A percentile compares a stretch with the other conserved stretches of the same genome.
Conservation (phyloP, 2,113 vertebrate genomes). For the Hippopotamus amphibius region DNA sequence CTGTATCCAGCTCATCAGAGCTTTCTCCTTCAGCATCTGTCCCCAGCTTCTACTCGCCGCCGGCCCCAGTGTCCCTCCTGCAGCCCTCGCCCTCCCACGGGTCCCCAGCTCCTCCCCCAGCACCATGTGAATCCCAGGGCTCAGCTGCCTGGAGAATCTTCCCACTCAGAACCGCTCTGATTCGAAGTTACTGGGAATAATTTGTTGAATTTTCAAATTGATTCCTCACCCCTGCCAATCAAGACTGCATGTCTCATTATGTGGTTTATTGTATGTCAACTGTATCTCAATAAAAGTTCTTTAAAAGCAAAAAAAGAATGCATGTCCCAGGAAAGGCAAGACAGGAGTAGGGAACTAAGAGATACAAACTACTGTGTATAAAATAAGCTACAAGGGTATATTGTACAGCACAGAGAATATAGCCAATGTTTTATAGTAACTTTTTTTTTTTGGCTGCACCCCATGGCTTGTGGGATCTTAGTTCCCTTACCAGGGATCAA, state of each 20-base stretch:
- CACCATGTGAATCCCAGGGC: background rate
- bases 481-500: no score
- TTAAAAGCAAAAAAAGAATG: background rate
- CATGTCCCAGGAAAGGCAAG: background rate
- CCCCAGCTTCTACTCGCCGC: background rate
- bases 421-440: background rate
- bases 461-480: no score
- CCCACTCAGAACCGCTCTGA: background rate
- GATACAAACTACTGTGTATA: background rate
- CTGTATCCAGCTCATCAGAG: background rate
- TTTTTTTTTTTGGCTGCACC: no score
- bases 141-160: background rate
- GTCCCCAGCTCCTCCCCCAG: background rate
- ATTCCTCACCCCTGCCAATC: background rate
- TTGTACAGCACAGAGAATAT: background rate
- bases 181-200: background rate
- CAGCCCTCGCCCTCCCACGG: background rate
- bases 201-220: background rate
- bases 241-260: background rate
- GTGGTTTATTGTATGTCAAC: no score
- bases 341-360: background rate
- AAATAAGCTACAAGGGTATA: background rate
- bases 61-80: accelerated
- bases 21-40: background rate
- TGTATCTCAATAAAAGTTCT: no score